phyloP scores from a whole-genome alignment of 2,888 invertebrate genomes.

The Lissocephala sabroskyi region DNA sequence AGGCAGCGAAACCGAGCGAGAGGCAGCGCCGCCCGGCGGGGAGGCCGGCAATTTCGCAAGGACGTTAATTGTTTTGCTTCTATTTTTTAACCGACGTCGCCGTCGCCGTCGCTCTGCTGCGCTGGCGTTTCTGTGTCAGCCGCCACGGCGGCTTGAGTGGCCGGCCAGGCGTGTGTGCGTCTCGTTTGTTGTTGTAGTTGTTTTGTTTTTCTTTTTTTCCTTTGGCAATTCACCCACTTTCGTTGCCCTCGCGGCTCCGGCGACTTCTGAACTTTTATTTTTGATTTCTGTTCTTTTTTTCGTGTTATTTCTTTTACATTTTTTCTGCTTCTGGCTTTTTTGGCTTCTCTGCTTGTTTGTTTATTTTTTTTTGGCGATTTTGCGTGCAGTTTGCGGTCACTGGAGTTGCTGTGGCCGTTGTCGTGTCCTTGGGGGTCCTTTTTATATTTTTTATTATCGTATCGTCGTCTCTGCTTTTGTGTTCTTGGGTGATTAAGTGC shows the following conservation, averaged over 20 bases:
- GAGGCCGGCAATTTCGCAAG: constrained; percentile 61
- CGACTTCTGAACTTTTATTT: constrained; percentile 9
- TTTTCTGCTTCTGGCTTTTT: neutral
- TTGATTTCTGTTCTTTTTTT: constrained; percentile 8
- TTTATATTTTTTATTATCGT: constrained; percentile 25
- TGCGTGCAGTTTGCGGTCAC: constrained; percentile 56
- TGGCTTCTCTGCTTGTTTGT: constrained; percentile 35
- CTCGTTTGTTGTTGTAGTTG: constrained; percentile 6
- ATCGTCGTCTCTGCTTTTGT: constrained; percentile 2
- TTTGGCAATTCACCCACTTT: constrained; percentile 1
- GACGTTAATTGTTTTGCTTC: constrained; percentile 67
- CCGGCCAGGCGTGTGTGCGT: constrained; percentile 1
- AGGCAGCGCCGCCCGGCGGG: too few species aligned
- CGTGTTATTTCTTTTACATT: constrained; percentile 37
- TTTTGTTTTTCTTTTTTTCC: neutral
- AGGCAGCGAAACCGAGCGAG: constrained; percentile 33
- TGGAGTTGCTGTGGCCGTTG: constrained; percentile 19
- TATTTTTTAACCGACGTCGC: constrained; percentile 44
- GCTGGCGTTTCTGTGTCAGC: constrained; percentile 13
- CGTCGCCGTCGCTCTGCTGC: too few species aligned
- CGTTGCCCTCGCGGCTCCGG: neutral
- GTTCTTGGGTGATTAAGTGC: constrained; percentile 37
- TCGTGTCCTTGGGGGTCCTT: constrained; percentile 57
- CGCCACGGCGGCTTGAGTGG: too few species aligned
- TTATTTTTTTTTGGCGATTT: constrained; percentile 50